Conservation (phyloP, 2,797 vertebrate species). For the Peromyscus attwateri region DNA sequence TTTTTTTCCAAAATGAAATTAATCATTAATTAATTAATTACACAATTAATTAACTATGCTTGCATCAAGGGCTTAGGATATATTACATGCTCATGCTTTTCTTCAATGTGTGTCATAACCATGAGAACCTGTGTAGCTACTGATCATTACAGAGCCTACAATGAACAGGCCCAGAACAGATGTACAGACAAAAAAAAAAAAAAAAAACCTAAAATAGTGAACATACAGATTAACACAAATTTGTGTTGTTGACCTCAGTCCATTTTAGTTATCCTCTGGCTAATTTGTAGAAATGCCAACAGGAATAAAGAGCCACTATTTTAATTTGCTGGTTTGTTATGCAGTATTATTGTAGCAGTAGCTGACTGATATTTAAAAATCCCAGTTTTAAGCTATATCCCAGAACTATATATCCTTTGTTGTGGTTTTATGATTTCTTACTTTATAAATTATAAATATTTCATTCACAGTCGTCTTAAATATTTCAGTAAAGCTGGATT, state of each 20-base stretch:
- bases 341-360: neutral
- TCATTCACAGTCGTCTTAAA: neutral
- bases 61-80: neutral
- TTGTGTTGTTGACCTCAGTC: neutral
- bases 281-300: neutral
- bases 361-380: neutral
- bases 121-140: neutral
- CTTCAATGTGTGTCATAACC: neutral
- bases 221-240: neutral
- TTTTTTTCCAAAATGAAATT: neutral
- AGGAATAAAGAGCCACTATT: neutral
- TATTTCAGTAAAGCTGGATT: neutral
- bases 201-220: neutral
- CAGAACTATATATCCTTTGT: neutral
- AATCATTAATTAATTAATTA: too few species aligned
- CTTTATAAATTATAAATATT: neutral
- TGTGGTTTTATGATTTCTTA: neutral
- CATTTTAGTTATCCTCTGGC: neutral
- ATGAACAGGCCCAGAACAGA: neutral
- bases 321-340: neutral
- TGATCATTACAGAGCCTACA: neutral
- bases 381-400: too few species aligned
- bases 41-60: neutral
- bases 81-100: neutral
- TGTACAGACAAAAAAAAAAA: neutral